Evolutionary conservation across 1,140 invertebrate species (phyloP).

Genomic region (Achroia grisella): DNA sequence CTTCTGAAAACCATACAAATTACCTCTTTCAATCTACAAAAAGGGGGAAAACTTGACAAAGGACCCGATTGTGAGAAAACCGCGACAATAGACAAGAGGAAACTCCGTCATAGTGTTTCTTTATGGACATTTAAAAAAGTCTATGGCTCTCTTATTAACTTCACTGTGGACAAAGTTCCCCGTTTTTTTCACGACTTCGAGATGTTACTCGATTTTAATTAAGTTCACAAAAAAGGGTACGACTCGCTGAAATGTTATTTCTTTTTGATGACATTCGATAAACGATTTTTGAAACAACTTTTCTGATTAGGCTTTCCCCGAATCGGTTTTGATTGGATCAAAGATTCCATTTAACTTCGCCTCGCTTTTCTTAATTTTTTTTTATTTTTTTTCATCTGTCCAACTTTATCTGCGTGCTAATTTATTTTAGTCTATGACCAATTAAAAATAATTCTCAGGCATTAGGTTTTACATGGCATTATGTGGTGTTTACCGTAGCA

Average conservation of each 20-base stretch:
- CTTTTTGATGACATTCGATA: conserved; percentile 62
- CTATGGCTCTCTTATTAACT: conserved; percentile 7
- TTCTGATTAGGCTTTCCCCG: conserved; percentile 38
- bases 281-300: conserved; percentile 51
- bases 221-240: conserved; percentile 42
- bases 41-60: conserved; percentile 3
- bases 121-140: conserved; percentile 2
- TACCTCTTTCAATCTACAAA: conserved; percentile 1
- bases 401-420: no score
- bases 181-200: conserved; percentile 20
- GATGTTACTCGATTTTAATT: conserved; percentile 53
- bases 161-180: conserved; percentile 11
- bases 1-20: conserved; percentile 4
- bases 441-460: no score
- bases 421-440: no score
- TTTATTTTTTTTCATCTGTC: no score
- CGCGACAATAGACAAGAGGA: conserved; percentile 1
- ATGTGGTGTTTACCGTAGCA: no score
- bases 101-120: conserved; percentile 2
- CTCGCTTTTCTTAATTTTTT: no score
- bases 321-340: conserved; percentile 43
- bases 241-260: conserved; percentile 40
- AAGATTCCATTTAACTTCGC: conserved; percentile 34
- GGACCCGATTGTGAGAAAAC: conserved; percentile 1
- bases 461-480: no score